Conservation (phyloP, 2,113 vertebrate genomes). For the Perccottus glenii region DNA sequence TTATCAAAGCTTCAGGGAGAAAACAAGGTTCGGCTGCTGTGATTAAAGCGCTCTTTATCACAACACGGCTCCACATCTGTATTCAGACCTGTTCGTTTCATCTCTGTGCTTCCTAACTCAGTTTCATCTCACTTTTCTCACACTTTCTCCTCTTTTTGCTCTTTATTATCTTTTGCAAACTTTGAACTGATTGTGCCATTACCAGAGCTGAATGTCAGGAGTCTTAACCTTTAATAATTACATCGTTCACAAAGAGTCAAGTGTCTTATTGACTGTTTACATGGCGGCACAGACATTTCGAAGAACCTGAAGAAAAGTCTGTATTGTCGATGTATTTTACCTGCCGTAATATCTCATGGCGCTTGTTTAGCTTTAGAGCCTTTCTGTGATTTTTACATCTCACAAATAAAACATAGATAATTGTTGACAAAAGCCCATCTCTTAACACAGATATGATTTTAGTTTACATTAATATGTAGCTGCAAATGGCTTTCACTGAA, state of each 20-base stretch:
- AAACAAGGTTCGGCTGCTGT: conserved; percentile 1
- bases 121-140: conserved; percentile 4
- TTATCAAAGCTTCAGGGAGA: not conserved
- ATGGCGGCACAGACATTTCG: not conserved
- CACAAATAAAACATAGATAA: no score
- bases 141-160: not conserved
- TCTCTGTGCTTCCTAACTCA: no score
- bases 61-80: conserved; percentile 3
- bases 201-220: not conserved
- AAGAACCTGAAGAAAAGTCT: not conserved
- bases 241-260: not conserved
- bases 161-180: not conserved
- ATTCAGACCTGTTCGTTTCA: not conserved
- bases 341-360: no score
- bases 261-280: not conserved
- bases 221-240: not conserved
- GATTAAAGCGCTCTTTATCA: conserved; percentile 1
- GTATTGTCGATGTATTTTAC: no score
- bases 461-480: no score
- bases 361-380: no score
- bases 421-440: no score
- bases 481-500: no score
- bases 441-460: no score
- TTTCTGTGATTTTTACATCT: no score
- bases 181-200: conserved; percentile 2